Evolutionary conservation across 2,113 vertebrate genomes (phyloP).

Genomic region (Rhegmatorhina hoffmannsi): DNA sequence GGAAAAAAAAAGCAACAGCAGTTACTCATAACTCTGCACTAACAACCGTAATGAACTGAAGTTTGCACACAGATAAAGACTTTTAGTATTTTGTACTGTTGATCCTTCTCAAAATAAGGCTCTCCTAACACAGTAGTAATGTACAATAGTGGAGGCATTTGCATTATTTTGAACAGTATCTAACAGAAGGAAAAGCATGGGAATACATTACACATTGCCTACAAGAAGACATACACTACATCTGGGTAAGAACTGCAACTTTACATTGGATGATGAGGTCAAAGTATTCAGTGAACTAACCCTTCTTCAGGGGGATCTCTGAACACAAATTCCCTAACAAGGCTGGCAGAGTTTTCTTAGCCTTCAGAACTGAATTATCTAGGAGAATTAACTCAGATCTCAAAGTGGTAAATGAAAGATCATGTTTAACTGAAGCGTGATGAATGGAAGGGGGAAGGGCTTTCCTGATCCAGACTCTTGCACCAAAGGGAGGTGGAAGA

Average conservation of each 20-base stretch:
- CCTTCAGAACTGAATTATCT: neutral
- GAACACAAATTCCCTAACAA: neutral
- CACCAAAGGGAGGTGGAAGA: neutral
- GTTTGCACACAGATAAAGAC: neutral
- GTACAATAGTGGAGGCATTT: neutral
- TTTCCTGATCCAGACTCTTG: neutral
- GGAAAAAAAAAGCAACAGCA: neutral
- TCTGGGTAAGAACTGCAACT: neutral
- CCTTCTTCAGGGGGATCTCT: neutral
- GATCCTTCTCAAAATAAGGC: neutral
- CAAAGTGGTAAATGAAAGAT: neutral
- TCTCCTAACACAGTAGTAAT: neutral
- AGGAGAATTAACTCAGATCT: accelerated
- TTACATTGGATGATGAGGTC: accelerated
- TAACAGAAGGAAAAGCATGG: neutral
- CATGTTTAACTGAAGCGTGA: neutral
- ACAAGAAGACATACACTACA: accelerated
- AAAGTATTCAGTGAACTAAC: neutral
- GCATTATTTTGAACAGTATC: neutral
- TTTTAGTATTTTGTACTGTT: neutral
- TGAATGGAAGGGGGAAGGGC: neutral
- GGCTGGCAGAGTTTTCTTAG: neutral
- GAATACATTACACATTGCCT: neutral
- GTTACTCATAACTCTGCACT: neutral
- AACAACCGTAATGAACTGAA: neutral